Evolutionary conservation across 1,140 invertebrate genomes (phyloP).

Genomic region (Trissolcus basalis): DNA sequence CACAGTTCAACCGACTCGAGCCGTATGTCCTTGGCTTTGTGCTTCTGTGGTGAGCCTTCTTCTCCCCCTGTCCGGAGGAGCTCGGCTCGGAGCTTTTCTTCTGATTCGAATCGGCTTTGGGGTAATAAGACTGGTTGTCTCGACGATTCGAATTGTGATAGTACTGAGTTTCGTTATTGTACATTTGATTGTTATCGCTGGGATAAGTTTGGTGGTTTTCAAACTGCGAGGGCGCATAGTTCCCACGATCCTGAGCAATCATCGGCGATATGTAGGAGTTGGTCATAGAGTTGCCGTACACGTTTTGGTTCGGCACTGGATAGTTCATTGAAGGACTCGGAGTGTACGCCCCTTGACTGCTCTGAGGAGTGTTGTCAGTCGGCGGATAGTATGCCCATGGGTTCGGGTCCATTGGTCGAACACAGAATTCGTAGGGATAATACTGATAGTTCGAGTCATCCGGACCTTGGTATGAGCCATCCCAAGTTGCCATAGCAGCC

Average conservation of each 20-base stretch:
- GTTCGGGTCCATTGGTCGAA: conserved; percentile 30
- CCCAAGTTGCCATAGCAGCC: conserved; percentile 70
- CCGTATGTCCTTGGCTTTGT: conserved; percentile 21
- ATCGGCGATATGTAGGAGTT: conserved; percentile 39
- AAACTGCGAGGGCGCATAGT: conserved; percentile 1
- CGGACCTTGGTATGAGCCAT: conserved; percentile 68
- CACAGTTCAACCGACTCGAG: conserved; percentile 19
- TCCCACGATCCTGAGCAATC: conserved; percentile 2
- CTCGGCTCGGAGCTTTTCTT: conserved; percentile 12
- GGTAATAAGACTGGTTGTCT: conserved; percentile 12
- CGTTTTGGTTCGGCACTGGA: conserved; percentile 26
- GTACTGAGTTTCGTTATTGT: conserved; percentile 26
- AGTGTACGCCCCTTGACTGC: conserved; percentile 28
- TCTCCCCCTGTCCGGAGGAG: conserved; percentile 5
- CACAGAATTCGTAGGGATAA: conserved; percentile 53
- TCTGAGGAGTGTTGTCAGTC: conserved; percentile 37
- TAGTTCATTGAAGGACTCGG: conserved; percentile 40
- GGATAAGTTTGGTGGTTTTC: conserved; percentile 17
- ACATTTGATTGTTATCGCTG: background rate
- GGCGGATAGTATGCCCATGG: conserved; percentile 61
- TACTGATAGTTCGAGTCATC: conserved; percentile 65
- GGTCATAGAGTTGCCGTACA: conserved; percentile 1
- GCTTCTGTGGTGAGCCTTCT: background rate
- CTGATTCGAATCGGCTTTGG: conserved; percentile 18
- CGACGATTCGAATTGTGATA: background rate